Evolutionary conservation across 2,113 vertebrate genomes (phyloP).

Genomic region (Strix aluco): DNA sequence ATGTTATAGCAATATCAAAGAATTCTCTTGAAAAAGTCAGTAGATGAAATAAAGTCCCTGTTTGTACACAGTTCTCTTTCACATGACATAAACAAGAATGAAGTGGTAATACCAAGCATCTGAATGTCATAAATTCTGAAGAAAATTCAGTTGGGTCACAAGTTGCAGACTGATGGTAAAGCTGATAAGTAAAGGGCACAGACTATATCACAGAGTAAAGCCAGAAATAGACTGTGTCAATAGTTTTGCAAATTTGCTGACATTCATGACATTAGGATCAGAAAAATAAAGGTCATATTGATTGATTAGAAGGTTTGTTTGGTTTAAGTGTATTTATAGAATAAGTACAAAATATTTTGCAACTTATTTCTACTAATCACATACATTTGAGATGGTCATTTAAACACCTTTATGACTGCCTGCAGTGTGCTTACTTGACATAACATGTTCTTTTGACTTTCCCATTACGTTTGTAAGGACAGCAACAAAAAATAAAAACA

Average conservation of each 20-base stretch:
- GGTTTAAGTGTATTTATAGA: background rate
- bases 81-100: background rate
- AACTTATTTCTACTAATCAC: background rate
- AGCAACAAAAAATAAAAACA: slow-evolving; percentile 3
- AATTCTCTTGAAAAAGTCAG: background rate
- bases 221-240: background rate
- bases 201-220: background rate
- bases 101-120: background rate
- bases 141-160: background rate
- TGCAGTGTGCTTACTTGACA: background rate
- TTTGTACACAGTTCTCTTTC: background rate
- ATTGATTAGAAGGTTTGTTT: background rate
- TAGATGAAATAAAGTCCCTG: background rate
- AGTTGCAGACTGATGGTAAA: background rate
- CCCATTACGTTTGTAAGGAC: background rate
- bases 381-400: background rate
- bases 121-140: background rate
- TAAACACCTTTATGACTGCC: slow-evolving; percentile 6
- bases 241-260: background rate
- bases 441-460: background rate
- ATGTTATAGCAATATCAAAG: background rate
- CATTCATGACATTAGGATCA: background rate
- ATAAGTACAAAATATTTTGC: background rate
- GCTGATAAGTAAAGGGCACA: background rate
- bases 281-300: background rate